Percentiles rank a stretch among this genome's conserved stretches.
phyloP scores from a whole-genome alignment of 2,888 invertebrate genomes.

The Diarsia mendica region DNA sequence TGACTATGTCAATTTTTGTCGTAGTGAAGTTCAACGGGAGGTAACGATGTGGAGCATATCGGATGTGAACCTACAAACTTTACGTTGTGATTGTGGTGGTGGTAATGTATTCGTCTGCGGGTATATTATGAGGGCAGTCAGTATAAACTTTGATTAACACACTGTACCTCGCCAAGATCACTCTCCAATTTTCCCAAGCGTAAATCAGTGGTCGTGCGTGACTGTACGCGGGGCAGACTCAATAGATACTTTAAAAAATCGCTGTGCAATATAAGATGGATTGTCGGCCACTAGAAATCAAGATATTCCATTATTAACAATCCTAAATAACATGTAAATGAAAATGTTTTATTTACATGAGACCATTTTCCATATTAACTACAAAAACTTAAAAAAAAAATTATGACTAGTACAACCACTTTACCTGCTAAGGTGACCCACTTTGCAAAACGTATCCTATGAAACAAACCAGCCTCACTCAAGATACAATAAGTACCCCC shows the following conservation, averaged over 20 bases:
- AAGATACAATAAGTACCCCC: slow-evolving; percentile 59
- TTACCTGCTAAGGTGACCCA: slow-evolving; percentile 28
- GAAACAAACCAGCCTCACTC: slow-evolving; percentile 38
- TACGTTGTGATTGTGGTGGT: background rate
- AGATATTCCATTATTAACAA: background rate
- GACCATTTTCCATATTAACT: no score
- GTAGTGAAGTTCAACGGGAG: background rate
- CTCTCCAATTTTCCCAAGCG: no score
- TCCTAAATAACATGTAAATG: background rate
- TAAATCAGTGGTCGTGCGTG: no score
- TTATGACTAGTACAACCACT: background rate
- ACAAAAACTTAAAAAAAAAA: background rate
- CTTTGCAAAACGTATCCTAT: slow-evolving; percentile 7
- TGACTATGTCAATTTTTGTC: background rate
- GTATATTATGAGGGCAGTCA: background rate
- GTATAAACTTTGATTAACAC: background rate
- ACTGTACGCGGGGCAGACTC: background rate
- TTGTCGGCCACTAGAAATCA: background rate
- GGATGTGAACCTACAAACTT: background rate
- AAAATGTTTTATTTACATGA: background rate
- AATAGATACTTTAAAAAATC: no score
- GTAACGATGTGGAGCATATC: background rate
- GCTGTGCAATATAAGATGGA: background rate
- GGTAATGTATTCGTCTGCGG: background rate
- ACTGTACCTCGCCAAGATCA: no score